Evolutionary conservation across 2,113 vertebrate genomes (phyloP).

Genomic region (Conger conger): DNA sequence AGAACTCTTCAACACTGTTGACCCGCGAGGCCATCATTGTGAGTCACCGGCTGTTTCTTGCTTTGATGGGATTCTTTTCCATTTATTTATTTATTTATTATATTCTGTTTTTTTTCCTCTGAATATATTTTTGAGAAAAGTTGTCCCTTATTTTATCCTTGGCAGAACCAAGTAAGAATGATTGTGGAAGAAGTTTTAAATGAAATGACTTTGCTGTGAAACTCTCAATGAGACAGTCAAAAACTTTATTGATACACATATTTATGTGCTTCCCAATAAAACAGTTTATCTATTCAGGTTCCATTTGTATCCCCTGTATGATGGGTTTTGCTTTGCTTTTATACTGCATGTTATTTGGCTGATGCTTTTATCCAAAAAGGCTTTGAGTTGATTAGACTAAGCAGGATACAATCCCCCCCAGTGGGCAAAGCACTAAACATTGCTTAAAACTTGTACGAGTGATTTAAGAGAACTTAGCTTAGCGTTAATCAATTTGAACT

Average conservation of each 20-base stretch:
- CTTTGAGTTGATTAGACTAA: too few relatives aligned
- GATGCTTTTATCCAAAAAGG: too few relatives aligned
- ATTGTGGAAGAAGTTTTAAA: background rate
- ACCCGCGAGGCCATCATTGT: background rate
- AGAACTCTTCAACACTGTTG: background rate
- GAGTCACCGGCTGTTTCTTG: background rate
- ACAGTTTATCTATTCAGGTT: background rate
- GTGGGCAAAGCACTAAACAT: slow-evolving; percentile 17
- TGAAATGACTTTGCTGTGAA: background rate
- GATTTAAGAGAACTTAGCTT: too few relatives aligned
- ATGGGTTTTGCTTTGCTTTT: slow-evolving; percentile 30
- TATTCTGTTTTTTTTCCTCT: background rate
- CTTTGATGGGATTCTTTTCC: background rate
- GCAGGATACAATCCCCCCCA: too few relatives aligned
- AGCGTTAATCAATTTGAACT: too few relatives aligned
- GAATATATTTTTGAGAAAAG: background rate
- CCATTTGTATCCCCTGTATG: slow-evolving; percentile 25
- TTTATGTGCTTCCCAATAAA: background rate
- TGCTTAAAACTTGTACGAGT: too few relatives aligned
- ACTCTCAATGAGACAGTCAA: background rate
- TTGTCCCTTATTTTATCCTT: background rate
- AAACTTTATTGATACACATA: background rate
- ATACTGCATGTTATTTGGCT: background rate
- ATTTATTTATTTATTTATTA: background rate
- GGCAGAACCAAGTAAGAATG: background rate